Base-by-base conservation (phyloP, 2,113 vertebrate species). In the Hylia prasina region DNA sequence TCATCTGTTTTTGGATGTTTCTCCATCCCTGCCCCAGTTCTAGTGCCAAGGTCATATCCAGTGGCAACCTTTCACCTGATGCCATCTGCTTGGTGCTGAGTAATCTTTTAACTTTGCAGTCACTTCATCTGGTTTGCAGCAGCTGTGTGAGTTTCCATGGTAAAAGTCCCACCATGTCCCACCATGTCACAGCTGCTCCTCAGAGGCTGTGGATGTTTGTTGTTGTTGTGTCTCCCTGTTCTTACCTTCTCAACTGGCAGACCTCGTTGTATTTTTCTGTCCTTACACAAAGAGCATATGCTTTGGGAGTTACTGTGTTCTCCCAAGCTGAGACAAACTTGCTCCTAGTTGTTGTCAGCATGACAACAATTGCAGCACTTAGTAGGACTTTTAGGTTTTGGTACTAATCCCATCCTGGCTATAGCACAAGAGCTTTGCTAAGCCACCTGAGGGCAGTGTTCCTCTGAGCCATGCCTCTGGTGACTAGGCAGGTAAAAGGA, bases 301-400 rank as follows among this genome's bases (percentile, higher is more conserved):
- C 31, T 71, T 65, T 60, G 54, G 31, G 37, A 77, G 54, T 53
- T 9, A 8, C 1, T 80, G 50, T 77, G 40, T 60, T 90, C 10
- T 84, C 22, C 20, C 25, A 77, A 2, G 31, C 13, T 0, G 0
- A 58, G 30, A 35, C 5, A 8, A 22, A 4, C 11, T 16, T 77
- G 7, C 35, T 84, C 13, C 21, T 11, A n/a, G 0, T 48, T 40
- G n/a, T 15, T 77, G 15, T 89, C 44, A 81, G 10, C 1, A 0
- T 73, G 31, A 48, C 48, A 87, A 22, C 4, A 77, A 10, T 54
- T 81, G 60, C 25, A 94, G 64, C 60, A 84, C 25, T 39, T 77
- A 35, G 50, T 18, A 70, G 42, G 23, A 25, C 27, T 73, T 61
- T 23, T 12, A 50, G 22, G 19, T 30, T 90, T 61, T 94, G 31